Evolutionary conservation across 2,797 vertebrate species (phyloP), one percentile per base, ranked within the genome.

Genomic region (Tapirus indicus): DNA sequence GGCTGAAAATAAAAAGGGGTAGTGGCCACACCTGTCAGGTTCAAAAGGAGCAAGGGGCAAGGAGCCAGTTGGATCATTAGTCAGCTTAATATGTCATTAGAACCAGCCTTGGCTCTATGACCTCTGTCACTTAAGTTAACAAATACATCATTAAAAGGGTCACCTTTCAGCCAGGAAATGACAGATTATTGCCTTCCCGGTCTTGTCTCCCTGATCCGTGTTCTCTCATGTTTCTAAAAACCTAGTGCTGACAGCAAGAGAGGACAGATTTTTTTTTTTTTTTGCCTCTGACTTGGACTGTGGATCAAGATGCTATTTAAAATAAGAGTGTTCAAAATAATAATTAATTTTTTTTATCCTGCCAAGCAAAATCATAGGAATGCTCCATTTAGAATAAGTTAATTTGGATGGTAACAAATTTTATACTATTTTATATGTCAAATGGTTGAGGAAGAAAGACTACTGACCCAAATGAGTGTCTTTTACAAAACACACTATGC

Each of bases 81-180:
- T 77, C 71, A 88, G 66, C 35, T 93, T 94, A 91, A 83, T 93
- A 77, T 89, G 82, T 95, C 88, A 88, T 75, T 91, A 91, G 72
- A 97, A 49, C 64, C 27, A 75, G 54, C 78, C 25, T 69, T 86
- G 78, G 23, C 14, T 96, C 69, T 29, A 52, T 75, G 44, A 68
- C 62, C n/a, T 95, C 82, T 97, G 72, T 93, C 86, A 74, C 41
- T 86, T 85, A 94, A 80, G 52, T 72, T 92, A 97, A 84, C 68
- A 94, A 89, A 94, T 84, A 89, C 29, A 71, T 86, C 82, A 91
- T 92, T 89, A 93, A 91, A 77, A 88, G 52, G n/a, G 85, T 93
- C 82, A 92, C 58, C 69, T 96, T 97, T 94, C 72, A 90, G 68
- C n/a, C 64, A 56, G 68, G 10, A 92, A 94, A 85, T 88, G 88